Evolutionary conservation across 2,113 vertebrate genomes (phyloP), one percentile per base, ranked within the genome.

Genomic region (Verasper variegatus): DNA sequence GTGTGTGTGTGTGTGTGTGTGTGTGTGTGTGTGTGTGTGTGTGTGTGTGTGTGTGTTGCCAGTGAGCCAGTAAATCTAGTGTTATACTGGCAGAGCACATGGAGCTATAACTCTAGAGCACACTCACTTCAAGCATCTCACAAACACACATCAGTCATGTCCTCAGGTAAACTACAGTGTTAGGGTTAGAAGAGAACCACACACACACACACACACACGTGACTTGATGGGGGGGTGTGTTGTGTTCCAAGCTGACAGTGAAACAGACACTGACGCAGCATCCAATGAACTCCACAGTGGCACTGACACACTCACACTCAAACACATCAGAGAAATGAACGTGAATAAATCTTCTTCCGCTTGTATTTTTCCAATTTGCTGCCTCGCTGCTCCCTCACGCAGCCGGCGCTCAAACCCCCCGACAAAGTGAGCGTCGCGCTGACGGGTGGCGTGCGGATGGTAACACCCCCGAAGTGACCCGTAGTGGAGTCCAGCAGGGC

Each of bases 341-440:
- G 80, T 60, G 67, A 83, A 87, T 89, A 88, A 83, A 88, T 91
- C 77, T 85, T 91, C 77, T 85, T 82, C 83, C 78, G 80, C 66
- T 87, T 67, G 76, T 86, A 81, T 87, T 91, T 88, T 90, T 90
- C 40, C 85, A 91, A 87, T 93, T 92, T 92, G 82, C 83, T 82
- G 88, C 86, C 85, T 91, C 71, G 69, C 77, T 83, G 89, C 74
- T 78, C 69, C 35, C 58, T 68, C 69, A 69, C 59, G 14, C 37
- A 40, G 40, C 40, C 10, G 13, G 23, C 37, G 65, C 75, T 77
- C 86, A 74, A 75, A 87, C 71, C 69, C 82, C 21, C 81, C 76
- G 71, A 88, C 80, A 77, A 74, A 71, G 58, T 24, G 58, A 85
- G 80, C 68, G 58, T 81, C 56, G 52, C n/a, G 18, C 47, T 55